Base-by-base conservation (phyloP, 2,113 vertebrate genomes). In the Sinosuthora webbiana region DNA sequence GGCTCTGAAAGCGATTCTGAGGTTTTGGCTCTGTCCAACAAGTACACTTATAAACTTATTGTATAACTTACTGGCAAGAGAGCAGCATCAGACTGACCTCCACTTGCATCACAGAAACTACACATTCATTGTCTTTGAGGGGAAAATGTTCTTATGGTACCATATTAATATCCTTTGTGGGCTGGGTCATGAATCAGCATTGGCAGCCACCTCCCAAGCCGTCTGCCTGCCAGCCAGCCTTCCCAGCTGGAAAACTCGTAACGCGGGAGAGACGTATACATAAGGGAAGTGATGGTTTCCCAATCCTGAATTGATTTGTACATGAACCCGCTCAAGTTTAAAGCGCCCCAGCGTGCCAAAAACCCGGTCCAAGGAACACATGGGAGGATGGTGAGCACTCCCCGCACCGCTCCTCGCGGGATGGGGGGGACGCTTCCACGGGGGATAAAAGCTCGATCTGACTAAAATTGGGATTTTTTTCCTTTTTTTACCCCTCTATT, bases 181-280 rank as follows among this genome's bases (percentile, higher is more conserved):
- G 83, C 4, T 90, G 93, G 95, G 89, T 94, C 94, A 79, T 89
- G 93, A 98, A 97, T 97, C 94, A 98, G 96, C 89, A 95, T 75
- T 94, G 95, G 94, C 95, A 95, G 81, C 65, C 19, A 28, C 74
- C 78, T 80, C 90, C 50, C 53, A 73, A 93, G 85, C 84, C 70
- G 93, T 62, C 78, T 44, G 82, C 81, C 93, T 97, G 94, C 90
- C 96, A 97, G 94, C 90, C 96, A 97, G 87, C 93, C 97, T 95
- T 96, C 90, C 96, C 96, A 97, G 96, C 96, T 98, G 97, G 95
- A 93, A 95, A 87, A 94, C 83, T 49, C 89, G 92, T 97, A 91
- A 89, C 0, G 8, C 88, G 14, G 53, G 64, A 83, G 94, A 92
- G 68, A 84, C 13, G 93, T 31, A 80, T 62, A 49, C 85, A 83